These are phyloP conservation scores for Pantherophis alleghaniensis DNA, from an alignment of 2,797 vertebrate species.

Conservation along the genomic window DNA sequence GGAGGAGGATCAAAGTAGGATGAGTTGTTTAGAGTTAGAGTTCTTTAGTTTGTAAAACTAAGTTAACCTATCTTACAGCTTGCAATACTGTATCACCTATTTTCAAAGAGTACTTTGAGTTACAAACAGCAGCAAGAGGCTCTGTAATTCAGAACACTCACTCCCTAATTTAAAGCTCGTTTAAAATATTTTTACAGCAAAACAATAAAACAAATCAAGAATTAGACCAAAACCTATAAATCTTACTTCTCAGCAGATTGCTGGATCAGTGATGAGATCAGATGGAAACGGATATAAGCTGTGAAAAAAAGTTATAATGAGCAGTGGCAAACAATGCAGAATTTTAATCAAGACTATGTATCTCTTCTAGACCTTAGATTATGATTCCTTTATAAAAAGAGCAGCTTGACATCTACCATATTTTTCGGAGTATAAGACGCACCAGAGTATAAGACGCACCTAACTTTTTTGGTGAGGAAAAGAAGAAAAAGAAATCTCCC, in stretches of 20 bases:
- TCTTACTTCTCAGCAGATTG: conserved; percentile 90
- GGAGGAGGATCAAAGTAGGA: background rate
- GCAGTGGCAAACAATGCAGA: background rate
- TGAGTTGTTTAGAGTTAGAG: background rate
- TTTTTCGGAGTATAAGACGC: too few relatives aligned
- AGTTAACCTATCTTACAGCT: background rate
- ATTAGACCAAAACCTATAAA: conserved; percentile 11
- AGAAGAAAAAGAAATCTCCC: too few relatives aligned
- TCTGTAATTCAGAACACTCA: background rate
- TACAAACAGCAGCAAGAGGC: background rate
- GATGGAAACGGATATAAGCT: conserved; percentile 91
- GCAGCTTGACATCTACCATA: background rate
- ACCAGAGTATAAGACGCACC: too few relatives aligned
- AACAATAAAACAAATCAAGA: background rate
- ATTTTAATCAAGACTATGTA: background rate
- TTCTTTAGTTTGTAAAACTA: background rate
- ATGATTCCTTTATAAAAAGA: background rate
- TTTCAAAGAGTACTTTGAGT: background rate
- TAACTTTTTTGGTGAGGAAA: too few relatives aligned
- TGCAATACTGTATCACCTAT: background rate
- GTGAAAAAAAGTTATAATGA: conserved; percentile 50
- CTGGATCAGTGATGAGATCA: conserved; percentile 90
- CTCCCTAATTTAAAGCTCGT: background rate
- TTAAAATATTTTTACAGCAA: conserved; percentile 2
- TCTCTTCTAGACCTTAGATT: background rate